Conservation (phyloP, 2,113 vertebrate genomes). For the Uria lomvia region DNA sequence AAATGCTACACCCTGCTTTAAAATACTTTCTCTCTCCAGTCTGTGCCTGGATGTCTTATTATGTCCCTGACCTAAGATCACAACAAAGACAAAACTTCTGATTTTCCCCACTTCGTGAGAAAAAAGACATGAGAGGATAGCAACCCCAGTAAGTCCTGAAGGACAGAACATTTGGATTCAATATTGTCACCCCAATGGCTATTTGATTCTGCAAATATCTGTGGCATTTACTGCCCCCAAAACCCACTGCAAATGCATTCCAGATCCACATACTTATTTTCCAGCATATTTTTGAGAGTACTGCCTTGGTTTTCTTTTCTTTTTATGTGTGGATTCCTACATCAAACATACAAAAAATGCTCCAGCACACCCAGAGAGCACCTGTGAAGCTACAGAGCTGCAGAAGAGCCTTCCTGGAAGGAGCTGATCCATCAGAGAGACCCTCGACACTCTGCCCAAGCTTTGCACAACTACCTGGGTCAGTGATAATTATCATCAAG, state of each 20-base stretch:
- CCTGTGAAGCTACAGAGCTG: neutral
- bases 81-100: neutral
- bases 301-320: neutral
- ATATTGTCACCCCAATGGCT: neutral
- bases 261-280: neutral
- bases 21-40: neutral
- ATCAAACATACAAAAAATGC: neutral
- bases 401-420: neutral
- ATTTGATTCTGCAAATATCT: neutral
- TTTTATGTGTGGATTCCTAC: neutral
- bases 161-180: neutral
- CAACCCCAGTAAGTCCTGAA: neutral
- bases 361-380: neutral
- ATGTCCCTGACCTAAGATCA: fast-evolving
- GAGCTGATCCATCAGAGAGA: neutral
- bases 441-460: neutral
- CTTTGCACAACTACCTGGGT: conserved; percentile 24
- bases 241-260: neutral
- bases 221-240: neutral
- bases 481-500: conserved; percentile 48
- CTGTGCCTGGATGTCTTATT: neutral
- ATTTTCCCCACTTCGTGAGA: neutral
- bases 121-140: neutral
- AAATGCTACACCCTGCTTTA: neutral
- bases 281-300: neutral